Conservation (phyloP, 2,888 invertebrate genomes). For the Ecdyonurus torrentis region DNA sequence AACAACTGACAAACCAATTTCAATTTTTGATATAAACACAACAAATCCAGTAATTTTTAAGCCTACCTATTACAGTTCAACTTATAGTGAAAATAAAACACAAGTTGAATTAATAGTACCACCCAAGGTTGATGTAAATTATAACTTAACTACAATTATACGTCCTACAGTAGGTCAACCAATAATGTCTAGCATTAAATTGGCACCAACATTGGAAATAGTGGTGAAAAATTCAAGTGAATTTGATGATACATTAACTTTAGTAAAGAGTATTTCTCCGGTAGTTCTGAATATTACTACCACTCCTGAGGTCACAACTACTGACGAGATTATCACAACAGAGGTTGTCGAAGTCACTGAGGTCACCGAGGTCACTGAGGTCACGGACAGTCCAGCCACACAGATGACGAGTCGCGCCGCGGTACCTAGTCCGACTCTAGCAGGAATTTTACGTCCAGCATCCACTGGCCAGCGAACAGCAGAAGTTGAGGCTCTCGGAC, state of each 20-base stretch:
- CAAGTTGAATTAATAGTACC: neutral
- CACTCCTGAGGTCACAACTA: neutral
- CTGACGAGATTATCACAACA: neutral
- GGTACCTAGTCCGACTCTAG: neutral
- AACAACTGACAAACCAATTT: neutral
- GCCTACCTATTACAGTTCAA: neutral
- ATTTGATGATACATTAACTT: neutral
- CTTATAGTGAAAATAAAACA: too few species aligned
- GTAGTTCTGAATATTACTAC: too few species aligned
- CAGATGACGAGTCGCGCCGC: neutral
- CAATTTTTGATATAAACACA: neutral
- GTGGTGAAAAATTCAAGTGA: neutral
- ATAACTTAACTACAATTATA: too few species aligned
- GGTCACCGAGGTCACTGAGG: neutral
- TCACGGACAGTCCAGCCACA: neutral
- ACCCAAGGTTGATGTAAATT: neutral
- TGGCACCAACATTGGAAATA: neutral
- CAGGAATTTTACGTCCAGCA: neutral
- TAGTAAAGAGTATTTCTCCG: neutral
- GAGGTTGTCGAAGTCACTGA: neutral
- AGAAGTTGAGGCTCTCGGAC: neutral
- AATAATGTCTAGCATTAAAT: neutral
- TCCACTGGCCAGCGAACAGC: neutral
- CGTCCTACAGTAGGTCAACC: neutral
- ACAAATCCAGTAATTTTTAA: neutral